These are phyloP conservation scores for Pangasius krempfi DNA, from an alignment of 2,797 vertebrate genomes.

Conservation along the genomic window DNA sequence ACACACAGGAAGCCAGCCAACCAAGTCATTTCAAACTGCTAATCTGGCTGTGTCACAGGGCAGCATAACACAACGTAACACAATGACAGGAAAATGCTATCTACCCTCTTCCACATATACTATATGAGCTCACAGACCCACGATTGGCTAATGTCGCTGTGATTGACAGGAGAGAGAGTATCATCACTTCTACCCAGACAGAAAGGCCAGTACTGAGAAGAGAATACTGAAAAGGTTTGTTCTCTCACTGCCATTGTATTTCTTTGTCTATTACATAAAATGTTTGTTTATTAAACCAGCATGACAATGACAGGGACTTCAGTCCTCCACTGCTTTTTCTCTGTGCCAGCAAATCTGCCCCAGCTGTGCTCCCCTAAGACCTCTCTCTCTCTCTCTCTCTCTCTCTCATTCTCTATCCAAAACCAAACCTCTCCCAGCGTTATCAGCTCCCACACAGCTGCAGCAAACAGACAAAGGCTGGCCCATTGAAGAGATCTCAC, in stretches of 20 bases:
- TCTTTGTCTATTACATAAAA: constrained; percentile 13
- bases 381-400: constrained; percentile 15
- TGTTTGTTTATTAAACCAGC: constrained; percentile 31
- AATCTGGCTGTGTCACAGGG: not conserved
- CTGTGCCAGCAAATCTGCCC: constrained; percentile 49
- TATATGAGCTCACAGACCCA: not conserved
- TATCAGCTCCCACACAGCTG: constrained; percentile 74
- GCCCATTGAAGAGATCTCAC: constrained; percentile 73
- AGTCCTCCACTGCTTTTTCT: constrained; percentile 24
- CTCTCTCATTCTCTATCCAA: constrained; percentile 39
- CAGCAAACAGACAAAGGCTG: constrained; percentile 72
- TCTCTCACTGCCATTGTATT: not conserved
- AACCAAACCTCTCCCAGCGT: constrained; percentile 60
- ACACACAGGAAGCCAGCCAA: not conserved
- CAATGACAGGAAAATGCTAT: not conserved
- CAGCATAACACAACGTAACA: not conserved
- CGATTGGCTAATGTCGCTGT: not conserved
- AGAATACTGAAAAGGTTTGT: not conserved
- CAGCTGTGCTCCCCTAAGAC: constrained; percentile 34
- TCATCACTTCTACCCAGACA: not conserved
- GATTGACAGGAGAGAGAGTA: not conserved
- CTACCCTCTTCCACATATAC: not conserved
- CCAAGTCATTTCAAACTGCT: not conserved
- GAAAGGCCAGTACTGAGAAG: no score
- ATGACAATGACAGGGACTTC: constrained; percentile 16